Conservation (phyloP, 2,113 vertebrate genomes). For the Probosciger aterrimus region DNA sequence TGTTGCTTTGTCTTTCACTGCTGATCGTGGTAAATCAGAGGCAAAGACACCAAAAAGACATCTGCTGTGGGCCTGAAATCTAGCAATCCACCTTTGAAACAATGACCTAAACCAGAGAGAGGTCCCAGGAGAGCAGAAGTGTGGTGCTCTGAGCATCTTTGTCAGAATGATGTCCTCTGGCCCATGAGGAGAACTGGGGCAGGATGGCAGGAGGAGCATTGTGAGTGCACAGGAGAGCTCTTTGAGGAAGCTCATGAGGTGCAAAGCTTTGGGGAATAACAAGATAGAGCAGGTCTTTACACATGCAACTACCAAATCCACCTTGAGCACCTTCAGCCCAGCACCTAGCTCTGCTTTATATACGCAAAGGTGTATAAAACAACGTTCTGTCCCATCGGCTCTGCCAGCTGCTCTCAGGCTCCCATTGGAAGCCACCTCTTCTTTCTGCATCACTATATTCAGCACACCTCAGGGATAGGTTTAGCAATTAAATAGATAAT, state of each 20-base stretch:
- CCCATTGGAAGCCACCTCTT: neutral
- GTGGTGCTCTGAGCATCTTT: neutral
- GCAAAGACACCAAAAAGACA: neutral
- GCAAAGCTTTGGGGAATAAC: neutral
- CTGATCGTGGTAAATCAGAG: neutral
- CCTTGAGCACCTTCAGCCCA: neutral
- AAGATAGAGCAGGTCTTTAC: neutral
- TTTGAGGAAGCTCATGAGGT: neutral
- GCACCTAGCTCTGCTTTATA: neutral
- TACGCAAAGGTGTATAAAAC: neutral
- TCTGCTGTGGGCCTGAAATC: neutral
- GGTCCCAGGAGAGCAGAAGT: neutral
- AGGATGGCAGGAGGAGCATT: neutral
- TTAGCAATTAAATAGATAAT: neutral
- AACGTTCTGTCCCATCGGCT: rapidly evolving
- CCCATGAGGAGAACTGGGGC: neutral
- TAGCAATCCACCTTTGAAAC: neutral
- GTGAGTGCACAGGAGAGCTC: neutral
- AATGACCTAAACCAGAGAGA: neutral
- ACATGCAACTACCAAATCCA: neutral
- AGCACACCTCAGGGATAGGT: neutral
- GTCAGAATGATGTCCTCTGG: neutral
- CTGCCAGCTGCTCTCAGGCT: neutral
- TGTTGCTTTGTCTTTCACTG: neutral
- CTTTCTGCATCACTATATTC: neutral